Base-by-base conservation (phyloP, 2,113 vertebrate species). In the Sebastes fasciatus region DNA sequence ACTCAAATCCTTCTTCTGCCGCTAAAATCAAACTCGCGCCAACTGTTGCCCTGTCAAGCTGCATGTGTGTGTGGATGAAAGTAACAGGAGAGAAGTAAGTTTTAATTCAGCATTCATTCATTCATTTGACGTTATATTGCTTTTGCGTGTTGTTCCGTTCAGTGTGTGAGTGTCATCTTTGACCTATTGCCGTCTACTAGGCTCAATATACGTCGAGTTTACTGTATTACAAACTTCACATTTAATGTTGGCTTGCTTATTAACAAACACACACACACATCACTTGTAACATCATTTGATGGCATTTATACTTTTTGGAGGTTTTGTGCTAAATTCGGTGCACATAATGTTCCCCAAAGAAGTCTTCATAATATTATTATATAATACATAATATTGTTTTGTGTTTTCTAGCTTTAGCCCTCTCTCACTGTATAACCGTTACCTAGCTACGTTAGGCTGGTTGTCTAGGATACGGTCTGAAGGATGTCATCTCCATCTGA, bases 11-110 rank as follows among this genome's bases (percentile, higher is more conserved):
- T 8, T 1, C 1, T 69, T 95, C 95, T 94, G 80, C 89, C 95
- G 95, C 95, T 94, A 94, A 96, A 95, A 88, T 74, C 34, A 61
- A 94, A 92, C 4, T 49, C 45, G 0, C 17, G 45, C 16, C 12
- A 13, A 21, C 7, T 4, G 46, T 13, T 21, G 4, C 2, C 0
- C n/a, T 2, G 52, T 2, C 8, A 0, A 17, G 16, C 1, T 21
- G 6, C 2, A 1, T 5, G 7, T 8, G 6, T 66, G 7, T 48
- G 12, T 51, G 23, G n/a, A 57, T 19, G 1, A 19, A 72, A 67
- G 0, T 2, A 3, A 19, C 10, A 23, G 5, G 0, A 58, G 58
- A 6, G 0, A 66, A 48, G 89, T 91, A 77, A 55, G 74, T 79
- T 76, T 60, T 1, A 43, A 6, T 40, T 67, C 11, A 0, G 0